Conservation (phyloP, 2,888 invertebrate species). For the Drosophila suboccidentalis region DNA sequence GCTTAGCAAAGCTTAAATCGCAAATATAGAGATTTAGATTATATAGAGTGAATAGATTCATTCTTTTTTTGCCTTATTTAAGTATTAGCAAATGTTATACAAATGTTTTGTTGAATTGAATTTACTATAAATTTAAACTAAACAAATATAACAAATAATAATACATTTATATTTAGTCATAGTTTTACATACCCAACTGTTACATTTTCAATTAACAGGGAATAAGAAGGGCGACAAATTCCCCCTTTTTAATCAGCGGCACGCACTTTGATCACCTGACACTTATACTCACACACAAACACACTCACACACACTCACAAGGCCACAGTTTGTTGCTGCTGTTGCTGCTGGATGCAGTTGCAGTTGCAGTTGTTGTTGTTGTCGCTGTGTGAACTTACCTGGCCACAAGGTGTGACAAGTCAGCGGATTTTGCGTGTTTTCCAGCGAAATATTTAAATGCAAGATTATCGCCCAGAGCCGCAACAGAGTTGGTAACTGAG, state of each 20-base stretch:
- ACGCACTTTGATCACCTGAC: constrained; percentile 71
- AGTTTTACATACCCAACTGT: constrained; percentile 19
- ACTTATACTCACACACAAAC: constrained; percentile 29
- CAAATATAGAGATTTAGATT: too few relatives aligned
- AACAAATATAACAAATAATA: not conserved
- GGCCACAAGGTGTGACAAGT: constrained; percentile 79
- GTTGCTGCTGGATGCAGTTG: constrained; percentile 23
- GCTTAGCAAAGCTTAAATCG: too few relatives aligned
- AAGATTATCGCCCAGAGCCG: constrained; percentile 65
- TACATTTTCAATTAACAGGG: constrained; percentile 27
- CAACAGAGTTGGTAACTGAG: constrained; percentile 17
- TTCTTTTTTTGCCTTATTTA: not conserved
- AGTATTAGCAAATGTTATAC: not conserved
- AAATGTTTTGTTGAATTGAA: not conserved
- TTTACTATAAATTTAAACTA: not conserved
- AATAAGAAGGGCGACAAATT: constrained; percentile 78
- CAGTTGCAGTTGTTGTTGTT: constrained; percentile 32
- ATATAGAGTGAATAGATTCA: too few relatives aligned
- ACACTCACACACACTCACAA: constrained; percentile 21
- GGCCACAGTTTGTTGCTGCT: constrained; percentile 31
- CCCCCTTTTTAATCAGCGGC: constrained; percentile 79
- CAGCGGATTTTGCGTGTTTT: constrained; percentile 81
- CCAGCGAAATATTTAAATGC: constrained; percentile 79
- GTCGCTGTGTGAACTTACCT: constrained; percentile 58
- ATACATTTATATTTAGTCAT: too few relatives aligned